Conservation (phyloP, 2,113 vertebrate species). For the Myotis yumanensis region DNA sequence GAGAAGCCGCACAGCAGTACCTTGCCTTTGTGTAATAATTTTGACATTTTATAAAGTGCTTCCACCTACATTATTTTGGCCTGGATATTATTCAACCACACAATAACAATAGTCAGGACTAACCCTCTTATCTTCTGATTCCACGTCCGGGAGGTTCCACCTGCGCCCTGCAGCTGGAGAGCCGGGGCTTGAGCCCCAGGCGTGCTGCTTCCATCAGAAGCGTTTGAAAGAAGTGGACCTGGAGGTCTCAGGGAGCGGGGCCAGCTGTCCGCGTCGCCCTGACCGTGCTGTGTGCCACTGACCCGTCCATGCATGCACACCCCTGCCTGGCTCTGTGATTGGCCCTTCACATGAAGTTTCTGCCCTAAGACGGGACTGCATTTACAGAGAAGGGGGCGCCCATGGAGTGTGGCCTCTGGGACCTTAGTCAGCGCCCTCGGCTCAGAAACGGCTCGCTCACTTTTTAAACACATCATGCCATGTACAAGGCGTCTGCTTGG, state of each 20-base stretch:
- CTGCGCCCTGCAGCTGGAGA: background rate
- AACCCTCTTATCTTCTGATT: background rate
- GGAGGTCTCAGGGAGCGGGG: background rate
- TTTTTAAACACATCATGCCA: background rate
- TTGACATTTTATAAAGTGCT: background rate
- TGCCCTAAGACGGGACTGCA: background rate
- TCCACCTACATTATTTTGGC: background rate
- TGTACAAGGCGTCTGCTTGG: background rate
- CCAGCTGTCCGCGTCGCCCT: accelerated
- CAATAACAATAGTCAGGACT: background rate
- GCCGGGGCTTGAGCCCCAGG: background rate
- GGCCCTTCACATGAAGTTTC: background rate
- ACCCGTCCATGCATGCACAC: accelerated
- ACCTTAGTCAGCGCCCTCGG: background rate
- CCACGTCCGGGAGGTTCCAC: background rate
- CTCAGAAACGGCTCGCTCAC: background rate
- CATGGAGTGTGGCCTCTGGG: background rate
- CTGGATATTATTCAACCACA: background rate
- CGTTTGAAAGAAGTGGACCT: background rate
- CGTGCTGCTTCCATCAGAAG: background rate
- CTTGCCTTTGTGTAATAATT: background rate
- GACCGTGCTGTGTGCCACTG: background rate
- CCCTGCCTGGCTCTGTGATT: background rate
- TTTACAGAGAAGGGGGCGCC: background rate
- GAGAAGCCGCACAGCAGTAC: background rate